Evolutionary conservation across 2,797 vertebrate genomes (phyloP), one percentile per base, ranked within the genome.

Genomic region (Anguilla marmorata): DNA sequence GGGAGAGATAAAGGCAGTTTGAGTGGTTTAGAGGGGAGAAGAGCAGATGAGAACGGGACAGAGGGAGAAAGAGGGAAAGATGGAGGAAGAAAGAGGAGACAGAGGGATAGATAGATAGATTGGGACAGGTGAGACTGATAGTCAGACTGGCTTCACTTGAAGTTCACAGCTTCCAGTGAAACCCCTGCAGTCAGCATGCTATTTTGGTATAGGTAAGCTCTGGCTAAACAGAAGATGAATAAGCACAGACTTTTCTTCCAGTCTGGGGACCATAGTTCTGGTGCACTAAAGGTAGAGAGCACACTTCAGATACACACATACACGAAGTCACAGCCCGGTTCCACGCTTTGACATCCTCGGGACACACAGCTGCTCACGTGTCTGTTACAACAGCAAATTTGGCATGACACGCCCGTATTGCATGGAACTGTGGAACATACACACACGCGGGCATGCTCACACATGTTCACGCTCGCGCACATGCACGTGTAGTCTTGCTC

Each of bases 281-380:
- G 14, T 30, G 12, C 72, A 11, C 30, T 30, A 3, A 76, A 16
- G 11, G 30, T 41, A 30, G 72, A 76, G 16, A 33, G 24, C 14
- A 45, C 19, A 41, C 45, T 45, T 1, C 45, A 48, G 37, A 48
- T 82, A 4, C 79, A 82, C 79, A 48, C 37, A 6, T 12, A 83
- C 24, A 52, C 4, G 4, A 52, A 50, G 11, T 16, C 8, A 80
- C 33, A 83, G 16, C 8, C 21, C 3, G 21, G 21, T 52, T 12
- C 45, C 7, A 11, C 45, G 16, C 45, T 19, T 83, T 27, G 6
- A 72, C 80, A 52, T 24, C 45, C 80, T 4, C 45, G n/a, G 41
- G 76, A 80, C 41, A 30, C 3, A 3, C n/a, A n/a, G 88, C 52
- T 7, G 85, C 37, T 54, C 84, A 86, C 56, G 74, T 84, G 66